Evolutionary conservation across 2,797 vertebrate genomes (phyloP).

Genomic region (Mormyrops boulengeri): DNA sequence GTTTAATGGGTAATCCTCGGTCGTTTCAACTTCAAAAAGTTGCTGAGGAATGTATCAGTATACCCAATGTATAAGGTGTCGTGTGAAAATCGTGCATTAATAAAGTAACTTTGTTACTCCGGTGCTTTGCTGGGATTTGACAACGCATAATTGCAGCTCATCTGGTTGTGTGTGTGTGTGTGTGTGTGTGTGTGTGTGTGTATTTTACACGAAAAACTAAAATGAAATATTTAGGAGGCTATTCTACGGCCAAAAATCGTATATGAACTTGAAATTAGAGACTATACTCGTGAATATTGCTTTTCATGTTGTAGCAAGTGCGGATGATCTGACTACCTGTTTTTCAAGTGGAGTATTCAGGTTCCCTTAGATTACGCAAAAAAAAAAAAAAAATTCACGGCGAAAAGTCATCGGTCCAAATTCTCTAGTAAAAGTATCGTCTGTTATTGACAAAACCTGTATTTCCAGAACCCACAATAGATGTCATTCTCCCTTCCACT

Average conservation of each 20-base stretch:
- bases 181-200: neutral
- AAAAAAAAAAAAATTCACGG: neutral
- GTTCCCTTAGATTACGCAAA: neutral
- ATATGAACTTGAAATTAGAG: neutral
- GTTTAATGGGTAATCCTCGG: slow-evolving; percentile 6
- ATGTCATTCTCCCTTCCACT: neutral
- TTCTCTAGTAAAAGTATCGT: neutral
- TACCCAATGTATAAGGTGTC: neutral
- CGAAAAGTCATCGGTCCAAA: neutral
- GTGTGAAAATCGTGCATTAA: neutral
- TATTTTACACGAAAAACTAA: neutral
- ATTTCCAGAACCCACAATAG: neutral
- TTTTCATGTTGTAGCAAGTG: slow-evolving; percentile 2
- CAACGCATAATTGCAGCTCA: neutral
- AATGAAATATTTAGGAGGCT: neutral
- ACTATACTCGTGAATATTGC: neutral
- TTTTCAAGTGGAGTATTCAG: neutral
- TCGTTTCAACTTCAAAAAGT: neutral
- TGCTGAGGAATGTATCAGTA: neutral
- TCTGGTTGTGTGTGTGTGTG: neutral
- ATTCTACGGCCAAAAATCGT: neutral
- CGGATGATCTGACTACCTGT: neutral
- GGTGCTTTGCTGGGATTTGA: neutral
- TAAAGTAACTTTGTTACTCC: neutral
- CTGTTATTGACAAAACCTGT: neutral